Evolutionary conservation across 1,140 invertebrate species (phyloP).

Genomic region (Caenorhabditis tropicalis): DNA sequence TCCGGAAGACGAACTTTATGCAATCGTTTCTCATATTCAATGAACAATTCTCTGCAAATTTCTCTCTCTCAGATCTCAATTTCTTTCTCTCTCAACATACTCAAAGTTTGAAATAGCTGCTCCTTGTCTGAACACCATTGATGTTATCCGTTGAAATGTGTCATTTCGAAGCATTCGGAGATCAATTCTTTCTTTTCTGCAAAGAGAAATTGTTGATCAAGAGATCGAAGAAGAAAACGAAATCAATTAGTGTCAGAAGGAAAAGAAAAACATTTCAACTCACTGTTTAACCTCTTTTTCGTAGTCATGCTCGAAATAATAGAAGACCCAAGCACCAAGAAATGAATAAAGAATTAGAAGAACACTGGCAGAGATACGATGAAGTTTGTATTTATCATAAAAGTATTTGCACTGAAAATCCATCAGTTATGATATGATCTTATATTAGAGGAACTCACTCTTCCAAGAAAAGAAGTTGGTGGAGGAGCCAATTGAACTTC

Average conservation of each 20-base stretch:
- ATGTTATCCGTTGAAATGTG: conserved; percentile 38
- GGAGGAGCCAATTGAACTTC: neutral
- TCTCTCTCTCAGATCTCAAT: neutral
- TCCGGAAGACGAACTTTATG: conserved; percentile 63
- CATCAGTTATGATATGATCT: no score
- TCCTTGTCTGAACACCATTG: neutral
- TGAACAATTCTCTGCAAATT: conserved; percentile 64
- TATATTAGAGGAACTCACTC: neutral
- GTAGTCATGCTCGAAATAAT: conserved; percentile 67
- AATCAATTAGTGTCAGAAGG: conserved; percentile 2
- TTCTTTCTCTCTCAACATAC: neutral
- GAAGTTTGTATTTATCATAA: conserved; percentile 65
- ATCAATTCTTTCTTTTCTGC: conserved; percentile 50
- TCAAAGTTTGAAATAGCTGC: neutral
- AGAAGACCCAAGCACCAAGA: conserved; percentile 68
- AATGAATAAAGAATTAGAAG: conserved; percentile 67
- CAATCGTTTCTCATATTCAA: conserved; percentile 63
- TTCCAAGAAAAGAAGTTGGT: conserved; percentile 7
- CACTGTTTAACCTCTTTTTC: conserved; percentile 61
- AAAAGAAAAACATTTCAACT: conserved; percentile 19
- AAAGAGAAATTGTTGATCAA: conserved; percentile 37
- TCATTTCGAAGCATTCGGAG: conserved; percentile 55
- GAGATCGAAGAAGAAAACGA: neutral
- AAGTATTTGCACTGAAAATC: conserved; percentile 66
- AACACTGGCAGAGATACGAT: conserved; percentile 67